phyloP scores from a whole-genome alignment of 2,888 invertebrate genomes.

The Drosophila tanythrix region DNA sequence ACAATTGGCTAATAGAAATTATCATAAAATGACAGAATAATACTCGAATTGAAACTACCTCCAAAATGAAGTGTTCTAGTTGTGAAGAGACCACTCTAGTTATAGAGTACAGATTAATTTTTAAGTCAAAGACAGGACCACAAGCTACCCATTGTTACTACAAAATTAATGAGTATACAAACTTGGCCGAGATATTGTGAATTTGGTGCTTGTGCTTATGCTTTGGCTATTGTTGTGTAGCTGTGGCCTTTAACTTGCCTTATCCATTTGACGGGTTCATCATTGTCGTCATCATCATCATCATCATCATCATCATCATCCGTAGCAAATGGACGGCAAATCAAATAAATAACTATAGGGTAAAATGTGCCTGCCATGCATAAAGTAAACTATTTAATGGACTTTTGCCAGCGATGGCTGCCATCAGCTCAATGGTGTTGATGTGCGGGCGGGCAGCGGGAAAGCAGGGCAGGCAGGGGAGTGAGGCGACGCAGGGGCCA shows the following conservation, averaged over 20 bases:
- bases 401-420: constrained; percentile 61
- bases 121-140: background rate
- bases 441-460: background rate
- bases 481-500: background rate
- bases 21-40: background rate
- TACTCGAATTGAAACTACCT: background rate
- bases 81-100: background rate
- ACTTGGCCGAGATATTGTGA: constrained; percentile 30
- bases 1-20: rapidly evolving
- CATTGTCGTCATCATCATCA: constrained; percentile 46
- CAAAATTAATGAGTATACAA: constrained; percentile 26
- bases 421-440: constrained; percentile 53
- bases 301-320: constrained; percentile 39
- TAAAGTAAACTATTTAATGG: constrained; percentile 81
- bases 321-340: constrained; percentile 62
- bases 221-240: constrained; percentile 47
- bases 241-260: constrained; percentile 52
- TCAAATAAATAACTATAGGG: constrained; percentile 76
- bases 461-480: background rate
- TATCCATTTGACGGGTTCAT: constrained; percentile 73
- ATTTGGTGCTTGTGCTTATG: constrained; percentile 15
- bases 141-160: background rate
- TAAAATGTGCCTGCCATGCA: constrained; percentile 76
- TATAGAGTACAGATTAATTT: background rate
- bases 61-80: background rate